These are phyloP conservation scores for Silurus asotus DNA, from an alignment of 2,113 vertebrate genomes.

Conservation along the genomic window DNA sequence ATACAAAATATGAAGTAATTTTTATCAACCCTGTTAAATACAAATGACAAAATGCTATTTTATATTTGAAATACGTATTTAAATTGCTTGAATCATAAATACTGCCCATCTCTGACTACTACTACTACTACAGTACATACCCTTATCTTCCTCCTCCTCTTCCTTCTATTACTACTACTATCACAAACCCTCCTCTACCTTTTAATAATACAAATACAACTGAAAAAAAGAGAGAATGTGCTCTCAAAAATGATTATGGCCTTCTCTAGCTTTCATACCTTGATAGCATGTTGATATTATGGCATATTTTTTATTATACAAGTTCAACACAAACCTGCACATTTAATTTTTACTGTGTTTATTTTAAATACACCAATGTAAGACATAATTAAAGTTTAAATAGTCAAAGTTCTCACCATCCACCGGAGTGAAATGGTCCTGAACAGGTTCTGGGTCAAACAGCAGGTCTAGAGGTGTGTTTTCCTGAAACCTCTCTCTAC, in stretches of 20 bases:
- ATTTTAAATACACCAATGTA: neutral
- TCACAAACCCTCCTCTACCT: neutral
- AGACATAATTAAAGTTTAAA: neutral
- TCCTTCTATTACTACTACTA: neutral
- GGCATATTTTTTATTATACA: too few species aligned
- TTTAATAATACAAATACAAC: neutral
- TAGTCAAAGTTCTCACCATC: conserved; percentile 19
- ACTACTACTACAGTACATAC: neutral
- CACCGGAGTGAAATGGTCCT: neutral
- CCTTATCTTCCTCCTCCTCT: neutral
- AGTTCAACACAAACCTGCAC: neutral
- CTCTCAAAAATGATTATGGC: too few species aligned
- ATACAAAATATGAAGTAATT: too few species aligned
- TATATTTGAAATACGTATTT: too few species aligned
- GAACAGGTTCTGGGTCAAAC: conserved; percentile 20
- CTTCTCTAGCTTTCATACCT: neutral
- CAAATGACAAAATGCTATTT: too few species aligned
- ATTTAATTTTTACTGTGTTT: neutral
- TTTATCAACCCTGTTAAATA: too few species aligned
- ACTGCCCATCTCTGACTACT: neutral
- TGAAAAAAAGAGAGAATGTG: too few species aligned
- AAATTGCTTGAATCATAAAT: too few species aligned
- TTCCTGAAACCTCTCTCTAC: neutral
- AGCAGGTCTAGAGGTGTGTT: conserved; percentile 9
- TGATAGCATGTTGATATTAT: neutral